Percentiles rank a stretch among this genome's conserved stretches.
phyloP scores from a whole-genome alignment of 2,888 invertebrate genomes.

The Acrobasis consociella region DNA sequence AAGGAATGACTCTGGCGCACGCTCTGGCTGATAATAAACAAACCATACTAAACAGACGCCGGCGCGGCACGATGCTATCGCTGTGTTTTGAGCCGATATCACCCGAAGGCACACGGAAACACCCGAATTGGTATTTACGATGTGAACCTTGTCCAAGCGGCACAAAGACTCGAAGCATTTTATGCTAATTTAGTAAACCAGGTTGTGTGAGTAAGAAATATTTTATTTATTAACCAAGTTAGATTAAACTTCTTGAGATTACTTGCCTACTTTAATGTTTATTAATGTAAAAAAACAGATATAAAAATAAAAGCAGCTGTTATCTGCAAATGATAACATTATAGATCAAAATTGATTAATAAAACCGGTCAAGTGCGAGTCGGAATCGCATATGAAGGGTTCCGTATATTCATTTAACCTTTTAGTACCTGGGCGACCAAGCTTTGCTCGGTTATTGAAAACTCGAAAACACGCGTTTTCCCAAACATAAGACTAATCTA shows the following conservation, averaged over 20 bases:
- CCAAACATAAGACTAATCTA: too few relatives aligned
- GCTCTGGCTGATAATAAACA: constrained; percentile 54
- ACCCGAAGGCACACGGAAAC: constrained; percentile 61
- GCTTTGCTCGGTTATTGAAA: too few relatives aligned
- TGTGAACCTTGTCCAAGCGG: constrained; percentile 55
- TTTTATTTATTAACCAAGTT: background rate
- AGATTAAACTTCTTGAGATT: background rate
- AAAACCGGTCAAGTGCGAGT: too few relatives aligned
- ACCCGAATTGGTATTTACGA: constrained; percentile 59
- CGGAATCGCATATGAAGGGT: too few relatives aligned
- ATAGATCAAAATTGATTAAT: too few relatives aligned
- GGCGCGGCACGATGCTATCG: constrained; percentile 26
- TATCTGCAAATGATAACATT: too few relatives aligned
- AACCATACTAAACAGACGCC: constrained; percentile 51
- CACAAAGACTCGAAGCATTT: constrained; percentile 36
- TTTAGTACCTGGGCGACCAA: too few relatives aligned
- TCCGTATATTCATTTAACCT: too few relatives aligned
- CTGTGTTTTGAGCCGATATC: constrained; percentile 70
- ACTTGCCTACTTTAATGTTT: background rate
- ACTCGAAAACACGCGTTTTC: too few relatives aligned
- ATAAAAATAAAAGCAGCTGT: too few relatives aligned
- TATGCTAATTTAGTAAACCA: constrained; percentile 22
- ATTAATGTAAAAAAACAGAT: too few relatives aligned
- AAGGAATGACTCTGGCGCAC: constrained; percentile 48
- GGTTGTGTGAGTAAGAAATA: background rate